These are phyloP conservation scores for Stomatorhinus ivindoensis DNA, from an alignment of 2,113 vertebrate genomes.

Conservation along the genomic window DNA sequence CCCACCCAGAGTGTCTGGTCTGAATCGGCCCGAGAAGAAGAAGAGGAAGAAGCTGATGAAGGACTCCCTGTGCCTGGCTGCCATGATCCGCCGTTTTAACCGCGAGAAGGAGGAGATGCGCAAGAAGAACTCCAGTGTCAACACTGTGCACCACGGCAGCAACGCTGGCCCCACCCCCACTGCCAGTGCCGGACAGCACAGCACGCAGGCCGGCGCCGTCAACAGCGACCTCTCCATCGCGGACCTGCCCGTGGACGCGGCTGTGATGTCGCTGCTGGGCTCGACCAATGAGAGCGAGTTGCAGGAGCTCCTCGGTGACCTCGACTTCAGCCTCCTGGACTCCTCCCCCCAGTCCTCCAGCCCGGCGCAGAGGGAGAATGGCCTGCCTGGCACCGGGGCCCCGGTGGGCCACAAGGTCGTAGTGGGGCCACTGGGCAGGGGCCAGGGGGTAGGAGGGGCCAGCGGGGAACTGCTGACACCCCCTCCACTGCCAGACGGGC, in stretches of 20 bases:
- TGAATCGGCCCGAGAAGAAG: constrained; percentile 94
- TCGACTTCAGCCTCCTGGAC: constrained; percentile 89
- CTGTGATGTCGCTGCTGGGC: constrained; percentile 85
- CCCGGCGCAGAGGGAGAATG: constrained; percentile 79
- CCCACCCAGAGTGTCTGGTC: constrained; percentile 70
- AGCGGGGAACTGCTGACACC: constrained; percentile 39
- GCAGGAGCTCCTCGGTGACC: constrained; percentile 87
- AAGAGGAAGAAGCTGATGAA: constrained; percentile 93
- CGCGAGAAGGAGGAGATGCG: constrained; percentile 89
- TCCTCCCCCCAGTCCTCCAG: constrained; percentile 80
- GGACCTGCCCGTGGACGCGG: constrained; percentile 66
- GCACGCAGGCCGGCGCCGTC: constrained; percentile 49
- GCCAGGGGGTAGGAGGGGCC: constrained; percentile 34
- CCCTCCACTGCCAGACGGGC: constrained; percentile 76
- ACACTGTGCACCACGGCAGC: constrained; percentile 26
- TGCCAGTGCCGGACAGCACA: constrained; percentile 43
- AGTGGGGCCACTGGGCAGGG: constrained; percentile 43
- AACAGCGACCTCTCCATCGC: constrained; percentile 49
- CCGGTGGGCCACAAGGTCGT: constrained; percentile 38
- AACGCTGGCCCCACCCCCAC: constrained; percentile 49
- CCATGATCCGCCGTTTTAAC: constrained; percentile 91
- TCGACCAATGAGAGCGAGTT: constrained; percentile 81
- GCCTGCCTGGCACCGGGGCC: constrained; percentile 44
- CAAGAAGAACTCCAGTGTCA: constrained; percentile 60
- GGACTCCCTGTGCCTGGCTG: constrained; percentile 82